phyloP scores from a whole-genome alignment of 2,888 invertebrate genomes.

The Liopterus haemorrhoidalis region DNA sequence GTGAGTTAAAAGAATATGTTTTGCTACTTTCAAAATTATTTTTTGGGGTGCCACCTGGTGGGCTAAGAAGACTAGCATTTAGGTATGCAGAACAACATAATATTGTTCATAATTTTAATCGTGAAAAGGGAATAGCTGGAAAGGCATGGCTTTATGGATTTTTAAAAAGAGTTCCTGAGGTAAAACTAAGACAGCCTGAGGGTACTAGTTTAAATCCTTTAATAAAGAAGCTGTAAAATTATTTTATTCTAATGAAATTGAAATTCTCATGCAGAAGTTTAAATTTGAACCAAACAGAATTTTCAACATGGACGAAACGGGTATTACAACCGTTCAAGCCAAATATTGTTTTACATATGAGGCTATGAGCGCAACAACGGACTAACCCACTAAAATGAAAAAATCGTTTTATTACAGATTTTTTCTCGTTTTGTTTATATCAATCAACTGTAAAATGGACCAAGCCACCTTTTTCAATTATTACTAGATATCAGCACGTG shows the following conservation, averaged over 20 bases:
- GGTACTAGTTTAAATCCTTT: conserved; percentile 7
- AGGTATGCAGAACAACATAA: conserved; percentile 30
- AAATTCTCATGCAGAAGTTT: conserved; percentile 28
- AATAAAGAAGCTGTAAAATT: conserved; percentile 27
- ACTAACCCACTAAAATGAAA: conserved; percentile 18
- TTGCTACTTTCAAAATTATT: conserved; percentile 27
- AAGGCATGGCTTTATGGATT: conserved; percentile 35
- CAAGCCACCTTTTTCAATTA: conserved; percentile 16
- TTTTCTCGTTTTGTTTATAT: conserved; percentile 6
- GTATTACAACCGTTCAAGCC: conserved; percentile 38
- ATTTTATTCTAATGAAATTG: conserved; percentile 31
- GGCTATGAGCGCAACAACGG: too few relatives aligned
- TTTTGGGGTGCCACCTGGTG: conserved; percentile 30
- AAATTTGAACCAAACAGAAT: conserved; percentile 29
- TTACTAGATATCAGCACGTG: conserved; percentile 16
- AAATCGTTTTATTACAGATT: conserved; percentile 8
- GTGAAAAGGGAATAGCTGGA: conserved; percentile 29
- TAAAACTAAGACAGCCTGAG: conserved; percentile 15
- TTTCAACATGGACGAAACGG: too few relatives aligned
- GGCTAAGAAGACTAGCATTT: conserved; percentile 31
- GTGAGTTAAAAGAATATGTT: conserved; percentile 26
- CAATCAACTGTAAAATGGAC: conserved; percentile 16
- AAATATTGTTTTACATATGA: too few relatives aligned
- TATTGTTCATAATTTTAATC: conserved; percentile 32
- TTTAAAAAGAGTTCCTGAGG: conserved; percentile 28